Evolutionary conservation across 2,113 vertebrate species (phyloP), one percentile per base, ranked within the genome.

Genomic region (Merops nubicus): DNA sequence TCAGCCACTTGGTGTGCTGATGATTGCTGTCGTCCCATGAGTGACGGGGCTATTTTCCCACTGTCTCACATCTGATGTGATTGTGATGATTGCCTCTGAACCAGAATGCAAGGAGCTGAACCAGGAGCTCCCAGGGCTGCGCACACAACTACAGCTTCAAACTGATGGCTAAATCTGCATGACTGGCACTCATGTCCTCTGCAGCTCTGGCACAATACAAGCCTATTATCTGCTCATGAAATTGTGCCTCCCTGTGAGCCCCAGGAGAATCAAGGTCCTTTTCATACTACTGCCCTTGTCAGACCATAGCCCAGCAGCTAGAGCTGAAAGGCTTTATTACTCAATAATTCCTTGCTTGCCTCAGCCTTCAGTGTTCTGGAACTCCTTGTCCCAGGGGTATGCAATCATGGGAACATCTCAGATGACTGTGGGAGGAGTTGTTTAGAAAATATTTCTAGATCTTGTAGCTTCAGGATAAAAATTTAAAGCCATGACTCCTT

Each of bases 1-100:
- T 91, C 43, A 68, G 79, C 77, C 90, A 95, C 81, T 54, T 33
- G n/a, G 40, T 75, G 40, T 64, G 64, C 84, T 68, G 68, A 33
- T 92, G 94, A 96, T 97, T 95, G 89, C 95, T 89, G 88, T 84
- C 83, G 74, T 28, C 68, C 59, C 59, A 8, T 54, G 83, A 94
- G 42, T 89, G 92, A 92, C 9, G 28, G 65, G 56, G 31, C 47
- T 85, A 56, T 87, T 96, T 94, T 42, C n/a, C 48, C 36, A 53
- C 2, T 23, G 33, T 68, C 94, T 95, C 56, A 59, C 26, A 11
- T 34, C 50, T 87, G 60, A 89, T 34, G 69, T 72, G 74, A 91
- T 68, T 89, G 73, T 84, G 68, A 77, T 13, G 7, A 70, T 36
- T 84, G 45, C 59, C 75, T 70, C 54, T 54, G 65, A 83, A 69